Evolutionary conservation across 2,113 vertebrate genomes (phyloP), one percentile per base, ranked within the genome.

Genomic region (Hepsetus odoe): DNA sequence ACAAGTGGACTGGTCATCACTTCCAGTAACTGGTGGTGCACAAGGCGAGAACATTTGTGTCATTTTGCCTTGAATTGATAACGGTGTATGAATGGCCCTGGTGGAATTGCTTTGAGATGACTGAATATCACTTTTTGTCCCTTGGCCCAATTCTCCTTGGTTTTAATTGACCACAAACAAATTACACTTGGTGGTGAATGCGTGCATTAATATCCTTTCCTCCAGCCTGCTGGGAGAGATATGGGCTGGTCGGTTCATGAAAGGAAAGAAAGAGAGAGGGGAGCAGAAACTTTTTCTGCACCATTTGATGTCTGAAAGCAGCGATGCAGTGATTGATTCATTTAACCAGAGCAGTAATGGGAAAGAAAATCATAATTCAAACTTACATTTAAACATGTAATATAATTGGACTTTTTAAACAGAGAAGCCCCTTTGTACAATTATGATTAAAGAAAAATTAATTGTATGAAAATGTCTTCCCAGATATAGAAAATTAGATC

Each of bases 361-460:
- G 90, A 89, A 90, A 81, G 86, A 89, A 92, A 92, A 91, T 92
- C 92, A 91, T 90, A 88, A 91, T 90, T 92, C 90, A 90, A 89
- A 92, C 90, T 90, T 87, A 88, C 86, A 92, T 90, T 93, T 92
- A 89, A 93, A 92, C 88, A 88, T 83, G 82, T 88, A 93, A 91
- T 92, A 89, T 94, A 94, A 94, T 94, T 94, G 91, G 91, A 93
- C 91, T 71, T 78, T 78, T 77, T 91, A 89, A 89, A 91, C 87
- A 88, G 87, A 89, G 82, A 84, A 90, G 87, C 84, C 87, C 87
- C 91, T 94, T 94, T 94, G 93, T 93, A 93, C 91, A 90, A 91
- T 91, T 92, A 89, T 92, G 93, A 94, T 94, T 94, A 94, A 94
- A 94, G 90, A 83, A 84, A 94, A 94, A 94, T 94, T 93, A 93